Percentiles rank a stretch among this genome's conserved stretches.
Evolutionary conservation across 1,140 invertebrate species (phyloP).

Genomic region (Scaptomyza montana): DNA sequence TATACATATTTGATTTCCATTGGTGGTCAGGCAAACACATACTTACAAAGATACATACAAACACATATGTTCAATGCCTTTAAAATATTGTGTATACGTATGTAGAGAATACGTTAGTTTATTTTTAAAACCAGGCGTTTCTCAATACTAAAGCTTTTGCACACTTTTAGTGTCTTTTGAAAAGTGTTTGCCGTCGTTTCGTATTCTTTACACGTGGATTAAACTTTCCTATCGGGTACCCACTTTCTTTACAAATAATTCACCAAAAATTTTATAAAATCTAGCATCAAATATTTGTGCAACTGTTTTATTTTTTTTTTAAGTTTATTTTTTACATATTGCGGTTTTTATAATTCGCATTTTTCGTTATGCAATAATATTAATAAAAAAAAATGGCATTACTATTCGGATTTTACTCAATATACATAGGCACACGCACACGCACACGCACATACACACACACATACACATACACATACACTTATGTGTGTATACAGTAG

Average conservation of each 20-base stretch:
- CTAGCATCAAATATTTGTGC: neutral
- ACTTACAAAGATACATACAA: conserved; percentile 6
- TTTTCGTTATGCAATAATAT: conserved; percentile 65
- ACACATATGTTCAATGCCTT: conserved; percentile 53
- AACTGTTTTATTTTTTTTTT: neutral
- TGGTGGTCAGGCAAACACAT: neutral
- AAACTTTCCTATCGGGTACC: conserved; percentile 54
- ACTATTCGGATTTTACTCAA: neutral
- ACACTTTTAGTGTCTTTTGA: conserved; percentile 76
- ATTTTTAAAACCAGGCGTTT: conserved; percentile 77
- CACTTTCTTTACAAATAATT: conserved; percentile 7
- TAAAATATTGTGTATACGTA: conserved; percentile 60
- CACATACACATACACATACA: neutral
- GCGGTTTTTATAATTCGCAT: conserved; percentile 34
- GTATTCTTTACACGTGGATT: conserved; percentile 69
- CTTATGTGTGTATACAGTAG: conserved; percentile 2
- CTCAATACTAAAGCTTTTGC: conserved; percentile 75
- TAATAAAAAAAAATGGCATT: conserved; percentile 56
- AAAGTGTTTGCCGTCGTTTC: conserved; percentile 80
- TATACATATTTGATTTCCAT: conserved; percentile 13
- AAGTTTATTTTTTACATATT: neutral
- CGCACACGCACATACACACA: neutral
- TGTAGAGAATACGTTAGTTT: conserved; percentile 68
- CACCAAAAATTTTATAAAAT: neutral
- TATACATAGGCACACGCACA: neutral